These are phyloP conservation scores for Sterrhoptilus dennistouni DNA, from an alignment of 2,113 vertebrate species.

Conservation along the genomic window DNA sequence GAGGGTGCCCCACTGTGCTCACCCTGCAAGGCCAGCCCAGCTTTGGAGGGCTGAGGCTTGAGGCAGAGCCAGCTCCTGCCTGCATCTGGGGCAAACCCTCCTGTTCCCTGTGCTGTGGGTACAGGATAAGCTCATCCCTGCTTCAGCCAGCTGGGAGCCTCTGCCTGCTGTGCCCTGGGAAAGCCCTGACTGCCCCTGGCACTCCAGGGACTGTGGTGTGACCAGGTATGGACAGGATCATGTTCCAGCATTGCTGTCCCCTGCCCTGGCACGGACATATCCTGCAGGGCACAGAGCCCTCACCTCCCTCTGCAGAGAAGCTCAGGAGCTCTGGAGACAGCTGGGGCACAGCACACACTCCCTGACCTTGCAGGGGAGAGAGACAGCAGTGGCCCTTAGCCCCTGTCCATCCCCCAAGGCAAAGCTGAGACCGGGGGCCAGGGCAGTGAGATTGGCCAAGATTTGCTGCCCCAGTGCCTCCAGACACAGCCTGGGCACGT, in stretches of 20 bases:
- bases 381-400: fast-evolving
- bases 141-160: background rate
- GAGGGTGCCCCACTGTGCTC: background rate
- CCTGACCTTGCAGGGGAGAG: background rate
- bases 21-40: background rate
- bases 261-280: background rate
- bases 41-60: background rate
- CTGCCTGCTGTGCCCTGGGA: background rate
- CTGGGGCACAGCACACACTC: background rate
- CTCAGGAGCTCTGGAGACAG: background rate
- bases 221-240: background rate
- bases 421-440: fast-evolving
- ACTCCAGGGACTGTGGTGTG: background rate
- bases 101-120: background rate
- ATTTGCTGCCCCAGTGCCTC: background rate
- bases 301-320: fast-evolving
- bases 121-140: background rate
- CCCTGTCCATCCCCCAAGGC: background rate
- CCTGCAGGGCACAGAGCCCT: background rate
- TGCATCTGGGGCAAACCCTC: background rate
- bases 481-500: fast-evolving
- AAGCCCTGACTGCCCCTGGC: background rate
- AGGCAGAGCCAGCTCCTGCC: background rate
- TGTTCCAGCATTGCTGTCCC: background rate
- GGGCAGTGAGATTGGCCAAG: fast-evolving